These are phyloP conservation scores for Pseudochromis fuscus DNA, from an alignment of 2,797 vertebrate species.

Conservation along the genomic window DNA sequence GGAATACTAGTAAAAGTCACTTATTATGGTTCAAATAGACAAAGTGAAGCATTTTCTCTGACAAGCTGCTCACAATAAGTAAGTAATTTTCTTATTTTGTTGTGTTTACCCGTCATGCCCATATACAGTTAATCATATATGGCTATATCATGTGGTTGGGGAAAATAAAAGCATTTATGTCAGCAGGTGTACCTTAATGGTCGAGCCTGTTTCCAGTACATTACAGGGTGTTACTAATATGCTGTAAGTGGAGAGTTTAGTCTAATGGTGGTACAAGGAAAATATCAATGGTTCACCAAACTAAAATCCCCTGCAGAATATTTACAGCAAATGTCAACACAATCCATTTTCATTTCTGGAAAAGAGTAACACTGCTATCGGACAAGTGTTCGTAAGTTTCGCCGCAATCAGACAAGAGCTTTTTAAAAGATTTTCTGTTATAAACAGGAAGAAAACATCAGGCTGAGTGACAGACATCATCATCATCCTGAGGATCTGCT, in stretches of 20 bases:
- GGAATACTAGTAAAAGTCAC: no score
- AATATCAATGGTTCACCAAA: slow-evolving; percentile 2
- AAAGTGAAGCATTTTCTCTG: no score
- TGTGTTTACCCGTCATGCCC: no score
- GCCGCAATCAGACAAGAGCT: neutral
- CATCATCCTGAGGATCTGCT: neutral
- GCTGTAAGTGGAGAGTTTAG: neutral
- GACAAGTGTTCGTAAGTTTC: neutral
- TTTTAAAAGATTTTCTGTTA: slow-evolving; percentile 5
- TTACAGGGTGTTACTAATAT: neutral
- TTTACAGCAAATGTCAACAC: neutral
- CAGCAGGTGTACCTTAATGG: no score
- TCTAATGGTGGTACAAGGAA: neutral
- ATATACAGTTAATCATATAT: no score
- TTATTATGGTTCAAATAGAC: no score
- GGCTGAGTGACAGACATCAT: slow-evolving; percentile 12
- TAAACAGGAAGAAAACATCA: slow-evolving; percentile 11
- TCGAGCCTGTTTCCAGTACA: neutral
- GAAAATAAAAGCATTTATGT: no score
- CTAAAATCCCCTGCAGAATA: neutral
- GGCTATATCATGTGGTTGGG: no score
- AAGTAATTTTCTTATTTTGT: no score
- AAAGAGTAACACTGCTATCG: neutral
- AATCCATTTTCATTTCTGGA: slow-evolving; percentile 9
- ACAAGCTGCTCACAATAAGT: no score